A percentile compares a stretch with the other conserved stretches of the same genome.
phyloP scores from a whole-genome alignment of 2,888 invertebrate genomes.

The Dasysyrphus albostriatus region DNA sequence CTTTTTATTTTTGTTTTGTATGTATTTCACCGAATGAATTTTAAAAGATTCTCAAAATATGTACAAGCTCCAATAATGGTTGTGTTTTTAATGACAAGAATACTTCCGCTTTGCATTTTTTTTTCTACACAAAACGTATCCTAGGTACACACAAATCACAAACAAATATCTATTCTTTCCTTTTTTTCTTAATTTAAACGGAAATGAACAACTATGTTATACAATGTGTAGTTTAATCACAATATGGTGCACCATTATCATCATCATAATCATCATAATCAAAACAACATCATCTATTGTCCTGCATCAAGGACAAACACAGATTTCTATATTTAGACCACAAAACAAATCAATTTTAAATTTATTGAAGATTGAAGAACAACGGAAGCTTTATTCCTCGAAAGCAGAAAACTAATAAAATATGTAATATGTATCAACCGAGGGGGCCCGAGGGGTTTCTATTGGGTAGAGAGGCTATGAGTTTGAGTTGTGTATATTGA shows the following conservation, averaged over 20 bases:
- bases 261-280: background rate
- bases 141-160: slow-evolving; percentile 13
- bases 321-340: slow-evolving; percentile 46
- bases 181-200: slow-evolving; percentile 6
- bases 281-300: slow-evolving; percentile 22
- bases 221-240: slow-evolving; percentile 17
- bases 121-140: background rate
- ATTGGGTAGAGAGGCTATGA: background rate
- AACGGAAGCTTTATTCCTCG: slow-evolving; percentile 24
- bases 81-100: slow-evolving; percentile 32
- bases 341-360: slow-evolving; percentile 40
- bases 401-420: slow-evolving; percentile 29
- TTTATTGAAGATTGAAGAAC: slow-evolving; percentile 15
- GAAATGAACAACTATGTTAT: background rate
- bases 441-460: slow-evolving; percentile 10
- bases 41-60: slow-evolving; percentile 15
- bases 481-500: slow-evolving; percentile 18
- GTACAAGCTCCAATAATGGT: too few species aligned
- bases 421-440: slow-evolving; percentile 35
- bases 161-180: background rate
- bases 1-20: background rate
- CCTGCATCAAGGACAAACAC: slow-evolving; percentile 43
- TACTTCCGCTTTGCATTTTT: slow-evolving; percentile 41
- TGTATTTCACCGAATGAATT: slow-evolving; percentile 23
- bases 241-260: slow-evolving; percentile 20